These are phyloP conservation scores for Torymus auratus DNA, from an alignment of 2,888 invertebrate genomes.

Conservation along the genomic window DNA sequence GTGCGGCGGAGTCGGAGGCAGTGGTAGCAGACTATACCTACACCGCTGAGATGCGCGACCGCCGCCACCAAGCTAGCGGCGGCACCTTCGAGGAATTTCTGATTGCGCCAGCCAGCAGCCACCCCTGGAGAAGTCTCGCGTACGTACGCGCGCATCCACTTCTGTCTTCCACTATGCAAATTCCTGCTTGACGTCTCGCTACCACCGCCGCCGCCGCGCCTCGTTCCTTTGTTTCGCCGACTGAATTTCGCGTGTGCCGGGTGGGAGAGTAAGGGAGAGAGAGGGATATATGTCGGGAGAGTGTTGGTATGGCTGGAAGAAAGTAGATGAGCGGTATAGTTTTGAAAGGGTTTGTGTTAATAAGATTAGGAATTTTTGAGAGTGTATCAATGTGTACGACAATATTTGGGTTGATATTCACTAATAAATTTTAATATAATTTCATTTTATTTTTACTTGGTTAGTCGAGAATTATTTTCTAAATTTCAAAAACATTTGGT, in stretches of 20 bases:
- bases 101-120: constrained; percentile 64
- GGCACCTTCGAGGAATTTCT: constrained; percentile 71
- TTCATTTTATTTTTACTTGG: too few species aligned
- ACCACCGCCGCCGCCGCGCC: constrained; percentile 36
- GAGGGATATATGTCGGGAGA: too few species aligned
- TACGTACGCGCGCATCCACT: constrained; percentile 24
- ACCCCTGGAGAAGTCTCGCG: constrained; percentile 34
- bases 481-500: too few species aligned
- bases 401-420: too few species aligned
- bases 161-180: constrained; percentile 52
- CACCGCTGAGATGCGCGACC: constrained; percentile 22
- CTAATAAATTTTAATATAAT: too few species aligned
- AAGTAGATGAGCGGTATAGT: neutral
- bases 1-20: constrained; percentile 52
- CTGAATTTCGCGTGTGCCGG: constrained; percentile 54
- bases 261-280: too few species aligned
- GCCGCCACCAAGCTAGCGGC: constrained; percentile 22
- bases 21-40: neutral
- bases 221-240: constrained; percentile 61
- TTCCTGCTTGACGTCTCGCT: constrained; percentile 43
- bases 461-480: too few species aligned
- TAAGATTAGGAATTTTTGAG: neutral
- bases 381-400: too few species aligned
- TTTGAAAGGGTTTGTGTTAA: neutral
- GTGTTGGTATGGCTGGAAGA: neutral